Evolutionary conservation across 2,888 invertebrate species (phyloP), one percentile per base, ranked within the genome.

Genomic region (Corythucha ciliata): DNA sequence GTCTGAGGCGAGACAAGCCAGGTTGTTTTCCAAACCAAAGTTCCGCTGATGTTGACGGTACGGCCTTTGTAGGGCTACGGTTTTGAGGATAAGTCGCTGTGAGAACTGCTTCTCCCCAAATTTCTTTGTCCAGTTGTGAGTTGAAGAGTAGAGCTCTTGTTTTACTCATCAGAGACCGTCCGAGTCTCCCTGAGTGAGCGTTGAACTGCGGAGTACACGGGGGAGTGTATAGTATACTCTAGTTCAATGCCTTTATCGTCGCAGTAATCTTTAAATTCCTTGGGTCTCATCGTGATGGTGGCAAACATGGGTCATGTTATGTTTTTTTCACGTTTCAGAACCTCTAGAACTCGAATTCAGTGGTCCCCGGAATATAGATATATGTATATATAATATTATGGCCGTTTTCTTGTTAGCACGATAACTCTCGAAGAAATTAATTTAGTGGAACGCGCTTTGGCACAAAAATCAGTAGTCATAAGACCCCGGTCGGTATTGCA

Each of bases 191-290:
- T n/a, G 46, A 33, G 34, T 46, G 33, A 3, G 47, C 22, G 16
- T 47, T 47, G 5, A 48, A 32, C 25, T 48, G 48, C 6, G 48
- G 41, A 2, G 48, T 48, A 14, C 41, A 32, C 2, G 48, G 48
- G 2, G 48, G 48, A 29, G 48, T 48, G n/a, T n/a, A n/a, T n/a
- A n/a, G n/a, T n/a, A 21, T 18, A 48, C 26, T 48, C 48, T 16
- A 25, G 18, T 46, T 46, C 46, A 24, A 46, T 46, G 3, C 46
- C 46, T 34, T 46, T 46, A 14, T 22, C 12, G 18, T 20, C 18
- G 20, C 48, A 48, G 29, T 18, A 48, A 16, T 36, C 21, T 39
- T 37, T 48, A 21, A 48, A 40, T 8, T 40, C 48, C 12, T 26
- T 29, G n/a, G n/a, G n/a, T n/a, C n/a, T n/a, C n/a, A n/a, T n/a